These are phyloP conservation scores for Pelodytes ibericus DNA, from an alignment of 2,797 vertebrate genomes.

Conservation along the genomic window DNA sequence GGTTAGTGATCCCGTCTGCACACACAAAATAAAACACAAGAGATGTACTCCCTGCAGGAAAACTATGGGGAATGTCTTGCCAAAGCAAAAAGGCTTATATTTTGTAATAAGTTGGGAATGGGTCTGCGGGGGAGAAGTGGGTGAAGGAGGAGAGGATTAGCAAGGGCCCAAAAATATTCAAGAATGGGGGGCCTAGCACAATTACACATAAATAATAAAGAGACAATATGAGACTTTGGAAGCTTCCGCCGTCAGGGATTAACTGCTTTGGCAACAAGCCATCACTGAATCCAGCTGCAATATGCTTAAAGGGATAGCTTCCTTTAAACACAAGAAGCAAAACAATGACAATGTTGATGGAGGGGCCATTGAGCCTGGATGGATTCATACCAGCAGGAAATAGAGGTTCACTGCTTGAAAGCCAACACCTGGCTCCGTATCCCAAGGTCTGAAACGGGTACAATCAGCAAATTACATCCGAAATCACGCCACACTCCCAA, in stretches of 20 bases:
- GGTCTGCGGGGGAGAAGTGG: no score
- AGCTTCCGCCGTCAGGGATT: slow-evolving; percentile 2
- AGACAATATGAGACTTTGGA: slow-evolving; percentile 32
- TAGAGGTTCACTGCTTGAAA: slow-evolving; percentile 21
- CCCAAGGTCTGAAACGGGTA: slow-evolving; percentile 25
- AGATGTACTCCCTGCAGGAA: no score
- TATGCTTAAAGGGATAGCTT: slow-evolving; percentile 33
- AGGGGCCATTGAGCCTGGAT: slow-evolving; percentile 26
- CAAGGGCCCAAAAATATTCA: slow-evolving; percentile 2
- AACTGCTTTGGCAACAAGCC: slow-evolving; percentile 30
- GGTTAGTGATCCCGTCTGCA: no score
- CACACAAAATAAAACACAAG: no score
- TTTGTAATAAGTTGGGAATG: no score
- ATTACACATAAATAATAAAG: slow-evolving; percentile 29
- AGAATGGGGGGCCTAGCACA: background rate
- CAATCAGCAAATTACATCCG: slow-evolving; percentile 49
- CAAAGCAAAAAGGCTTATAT: no score
- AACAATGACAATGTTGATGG: slow-evolving; percentile 51
- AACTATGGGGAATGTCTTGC: no score
- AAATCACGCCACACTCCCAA: slow-evolving; percentile 19
- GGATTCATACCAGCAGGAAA: slow-evolving; percentile 44
- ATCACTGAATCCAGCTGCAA: slow-evolving; percentile 36
- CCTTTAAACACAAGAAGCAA: slow-evolving; percentile 40
- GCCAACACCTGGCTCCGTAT: slow-evolving; percentile 50
- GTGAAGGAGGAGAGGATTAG: no score